Evolutionary conservation across 2,888 invertebrate genomes (phyloP).

Genomic region (Trimorus sp.): DNA sequence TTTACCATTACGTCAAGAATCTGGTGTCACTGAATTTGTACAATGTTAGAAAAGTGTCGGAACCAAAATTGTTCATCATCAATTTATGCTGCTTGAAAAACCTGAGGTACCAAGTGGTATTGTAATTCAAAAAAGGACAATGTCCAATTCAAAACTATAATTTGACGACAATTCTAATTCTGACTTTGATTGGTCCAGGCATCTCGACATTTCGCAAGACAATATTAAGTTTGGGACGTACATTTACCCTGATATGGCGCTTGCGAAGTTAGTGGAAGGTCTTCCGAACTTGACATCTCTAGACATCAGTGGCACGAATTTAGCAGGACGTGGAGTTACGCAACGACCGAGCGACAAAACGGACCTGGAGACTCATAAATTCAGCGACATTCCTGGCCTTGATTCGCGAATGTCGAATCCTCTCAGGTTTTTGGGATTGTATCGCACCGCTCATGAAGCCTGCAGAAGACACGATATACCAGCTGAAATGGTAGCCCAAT

Average conservation of each 20-base stretch:
- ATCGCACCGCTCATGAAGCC: constrained; percentile 94
- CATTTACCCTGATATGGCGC: no score
- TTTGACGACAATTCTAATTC: no score
- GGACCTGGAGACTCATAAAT: constrained; percentile 60
- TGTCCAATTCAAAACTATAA: no score
- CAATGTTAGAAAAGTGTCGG: constrained; percentile 84
- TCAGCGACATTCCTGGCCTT: constrained; percentile 93
- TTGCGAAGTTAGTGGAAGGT: constrained; percentile 88
- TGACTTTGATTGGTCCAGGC: no score
- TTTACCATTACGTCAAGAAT: constrained; percentile 86
- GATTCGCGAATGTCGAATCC: constrained; percentile 88
- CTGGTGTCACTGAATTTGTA: constrained; percentile 90
- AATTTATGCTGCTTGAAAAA: constrained; percentile 82
- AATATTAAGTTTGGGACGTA: no score
- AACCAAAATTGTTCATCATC: constrained; percentile 69
- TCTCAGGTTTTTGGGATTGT: constrained; percentile 94
- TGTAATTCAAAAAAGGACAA: background rate
- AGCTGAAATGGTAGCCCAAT: constrained; percentile 92
- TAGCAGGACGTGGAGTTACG: constrained; percentile 92
- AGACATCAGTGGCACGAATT: constrained; percentile 98
- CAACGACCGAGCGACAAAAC: constrained; percentile 79
- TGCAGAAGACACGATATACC: constrained; percentile 96
- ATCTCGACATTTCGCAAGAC: no score
- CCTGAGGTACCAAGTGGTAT: constrained; percentile 82
- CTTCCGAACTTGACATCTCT: constrained; percentile 90